phyloP scores from a whole-genome alignment of 1,140 invertebrate species.

The Zaprionus camerounensis region DNA sequence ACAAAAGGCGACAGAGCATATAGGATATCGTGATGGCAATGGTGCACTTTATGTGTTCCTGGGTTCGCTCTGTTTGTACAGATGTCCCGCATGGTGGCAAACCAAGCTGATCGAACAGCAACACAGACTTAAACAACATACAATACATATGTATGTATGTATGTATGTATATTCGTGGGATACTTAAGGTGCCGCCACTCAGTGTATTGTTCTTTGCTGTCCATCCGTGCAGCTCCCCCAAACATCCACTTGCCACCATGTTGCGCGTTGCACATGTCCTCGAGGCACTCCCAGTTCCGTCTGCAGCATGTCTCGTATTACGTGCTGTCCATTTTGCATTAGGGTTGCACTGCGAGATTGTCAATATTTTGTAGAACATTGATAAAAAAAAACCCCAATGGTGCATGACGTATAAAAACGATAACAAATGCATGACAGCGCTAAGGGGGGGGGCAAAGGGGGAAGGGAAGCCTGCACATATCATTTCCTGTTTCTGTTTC shows the following conservation, averaged over 20 bases:
- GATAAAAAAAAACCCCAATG: background rate
- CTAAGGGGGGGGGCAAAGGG: background rate
- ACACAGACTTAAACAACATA: background rate
- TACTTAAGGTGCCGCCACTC: background rate
- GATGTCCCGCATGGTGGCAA: constrained; percentile 8
- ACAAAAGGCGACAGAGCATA: background rate
- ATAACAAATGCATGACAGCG: background rate
- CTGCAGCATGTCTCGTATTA: constrained; percentile 2
- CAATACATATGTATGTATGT: too few relatives aligned
- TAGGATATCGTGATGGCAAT: background rate
- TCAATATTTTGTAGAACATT: background rate
- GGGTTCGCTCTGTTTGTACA: constrained; percentile 4
- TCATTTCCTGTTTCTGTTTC: constrained; percentile 34
- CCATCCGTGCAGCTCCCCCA: background rate
- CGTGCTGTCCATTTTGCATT: background rate
- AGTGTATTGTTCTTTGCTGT: background rate
- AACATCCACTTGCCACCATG: background rate
- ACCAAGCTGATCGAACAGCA: constrained; percentile 8
- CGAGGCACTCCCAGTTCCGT: constrained; percentile 3
- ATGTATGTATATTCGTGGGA: background rate
- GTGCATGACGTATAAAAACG: background rate
- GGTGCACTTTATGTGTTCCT: constrained; percentile 1
- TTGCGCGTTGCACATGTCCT: background rate
- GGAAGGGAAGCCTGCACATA: background rate
- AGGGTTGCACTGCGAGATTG: background rate